Conservation (phyloP, 37 sponge, comb jelly and placozoan genomes). For the Cladorhizidae sp. region DNA sequence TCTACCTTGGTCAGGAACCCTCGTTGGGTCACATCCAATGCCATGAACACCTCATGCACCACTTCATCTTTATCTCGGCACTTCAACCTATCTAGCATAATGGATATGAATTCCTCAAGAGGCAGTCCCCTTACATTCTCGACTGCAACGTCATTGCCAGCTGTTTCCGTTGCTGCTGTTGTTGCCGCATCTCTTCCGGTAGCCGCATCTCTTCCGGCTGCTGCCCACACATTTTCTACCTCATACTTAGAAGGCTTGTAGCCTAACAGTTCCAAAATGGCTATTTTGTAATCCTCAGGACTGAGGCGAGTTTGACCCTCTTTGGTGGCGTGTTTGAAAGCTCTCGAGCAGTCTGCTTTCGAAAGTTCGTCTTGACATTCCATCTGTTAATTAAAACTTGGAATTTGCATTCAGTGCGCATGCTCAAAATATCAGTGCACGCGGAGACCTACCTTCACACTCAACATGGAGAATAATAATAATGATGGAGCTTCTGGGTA, state of each 20-base stretch:
- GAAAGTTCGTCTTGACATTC: background rate
- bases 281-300: slow-evolving; percentile 72
- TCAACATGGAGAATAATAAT: slow-evolving; percentile 9
- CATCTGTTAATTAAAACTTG: background rate
- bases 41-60: slow-evolving; percentile 59
- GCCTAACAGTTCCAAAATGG: slow-evolving; percentile 61
- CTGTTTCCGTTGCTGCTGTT: background rate
- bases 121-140: slow-evolving; percentile 1
- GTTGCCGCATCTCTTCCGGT: background rate
- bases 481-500: slow-evolving; percentile 14
- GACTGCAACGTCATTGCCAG: no score
- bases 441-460: no score
- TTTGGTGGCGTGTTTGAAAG: slow-evolving; percentile 50
- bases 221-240: slow-evolving; percentile 29
- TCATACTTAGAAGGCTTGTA: slow-evolving; percentile 81
- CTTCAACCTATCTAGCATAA: slow-evolving; percentile 33
- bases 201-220: background rate
- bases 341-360: slow-evolving; percentile 4
- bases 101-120: slow-evolving; percentile 24
- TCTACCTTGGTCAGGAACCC: slow-evolving; percentile 57
- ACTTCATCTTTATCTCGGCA: slow-evolving; percentile 36
- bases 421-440: background rate
- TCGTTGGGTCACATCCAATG: slow-evolving; percentile 58
- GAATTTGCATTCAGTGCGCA: slow-evolving; percentile 6
- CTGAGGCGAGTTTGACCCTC: slow-evolving; percentile 39